These are phyloP conservation scores for Glossophaga mutica DNA, from an alignment of 2,797 vertebrate species.

Conservation along the genomic window DNA sequence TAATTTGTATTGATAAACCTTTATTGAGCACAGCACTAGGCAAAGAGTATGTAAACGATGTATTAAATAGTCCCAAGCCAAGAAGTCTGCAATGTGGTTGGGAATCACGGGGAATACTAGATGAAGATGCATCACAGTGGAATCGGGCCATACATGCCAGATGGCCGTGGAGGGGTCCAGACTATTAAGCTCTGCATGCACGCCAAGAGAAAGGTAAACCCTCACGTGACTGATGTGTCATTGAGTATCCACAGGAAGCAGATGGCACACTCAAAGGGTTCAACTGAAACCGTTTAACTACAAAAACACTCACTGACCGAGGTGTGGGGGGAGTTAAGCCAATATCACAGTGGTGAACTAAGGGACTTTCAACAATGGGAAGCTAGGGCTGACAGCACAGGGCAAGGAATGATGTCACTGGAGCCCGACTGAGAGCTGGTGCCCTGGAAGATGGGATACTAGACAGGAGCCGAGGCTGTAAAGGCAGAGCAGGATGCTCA, in stretches of 20 bases:
- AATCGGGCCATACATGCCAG: neutral
- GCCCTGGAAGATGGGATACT: neutral
- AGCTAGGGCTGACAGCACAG: neutral
- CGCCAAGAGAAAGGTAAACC: neutral
- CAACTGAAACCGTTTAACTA: conserved; percentile 12
- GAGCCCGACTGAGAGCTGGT: neutral
- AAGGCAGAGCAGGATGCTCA: neutral
- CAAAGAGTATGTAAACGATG: neutral
- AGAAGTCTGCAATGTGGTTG: neutral
- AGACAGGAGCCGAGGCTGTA: neutral
- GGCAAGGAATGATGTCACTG: neutral
- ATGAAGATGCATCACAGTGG: neutral
- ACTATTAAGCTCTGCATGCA: neutral
- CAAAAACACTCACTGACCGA: neutral
- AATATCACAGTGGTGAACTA: neutral
- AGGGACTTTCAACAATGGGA: neutral
- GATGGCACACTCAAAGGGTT: neutral
- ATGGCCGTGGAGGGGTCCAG: neutral
- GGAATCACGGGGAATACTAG: neutral
- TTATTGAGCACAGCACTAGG: neutral
- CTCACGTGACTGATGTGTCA: neutral
- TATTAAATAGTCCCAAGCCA: neutral
- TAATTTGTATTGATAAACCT: conserved; percentile 11
- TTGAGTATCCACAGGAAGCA: conserved; percentile 5
- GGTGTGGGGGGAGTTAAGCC: neutral